Base-by-base conservation (phyloP, 2,113 vertebrate species). In the Okapia johnstoni region DNA sequence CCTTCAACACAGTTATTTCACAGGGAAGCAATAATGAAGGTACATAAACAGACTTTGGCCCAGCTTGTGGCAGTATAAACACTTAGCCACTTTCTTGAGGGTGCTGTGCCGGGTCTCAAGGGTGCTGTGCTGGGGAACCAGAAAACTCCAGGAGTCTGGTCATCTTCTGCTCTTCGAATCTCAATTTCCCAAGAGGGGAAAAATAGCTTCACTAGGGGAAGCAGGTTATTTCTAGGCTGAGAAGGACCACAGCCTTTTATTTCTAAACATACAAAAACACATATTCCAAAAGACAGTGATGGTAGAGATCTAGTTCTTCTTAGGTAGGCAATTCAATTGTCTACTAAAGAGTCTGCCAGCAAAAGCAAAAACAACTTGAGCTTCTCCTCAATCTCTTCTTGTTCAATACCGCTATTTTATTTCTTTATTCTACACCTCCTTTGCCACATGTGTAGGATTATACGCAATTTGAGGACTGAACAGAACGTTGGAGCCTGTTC, bases 241-340 rank as follows among this genome's bases (percentile, higher is more conserved):
- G 46, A 87, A 57, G 63, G 48, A 83, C 25, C 2, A 36, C 30
- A 12, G 16, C 43, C 81, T 81, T 90, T 90, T 87, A 94, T 66
- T 83, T 96, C 88, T 89, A 77, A 81, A 93, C 61, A 96, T n/a
- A 57, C 16, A 58, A 97, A 90, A 79, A 50, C n/a, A 93, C 83
- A 92, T 36, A 91, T 54, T 73, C 70, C 46, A 25, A 93, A 94
- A 96, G 77, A 77, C 7, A 88, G 30, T 58, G 25, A 89, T n/a
- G 58, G 58, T 50, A 80, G 81, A 95, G n/a, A 63, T 54, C 33
- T 73, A 28, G 83, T 61, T 87, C 52, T 96, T 92, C 54, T n/a
- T 40, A 50, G 73, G 30, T 80, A 95, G 63, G 52, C 50, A 55
- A 55, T 48, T 89, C 30, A 88, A 70, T 9, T 88, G 25, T 40